These are phyloP conservation scores for Mycetomoellerius zeteki DNA, from an alignment of 1,140 invertebrate species.

Conservation along the genomic window DNA sequence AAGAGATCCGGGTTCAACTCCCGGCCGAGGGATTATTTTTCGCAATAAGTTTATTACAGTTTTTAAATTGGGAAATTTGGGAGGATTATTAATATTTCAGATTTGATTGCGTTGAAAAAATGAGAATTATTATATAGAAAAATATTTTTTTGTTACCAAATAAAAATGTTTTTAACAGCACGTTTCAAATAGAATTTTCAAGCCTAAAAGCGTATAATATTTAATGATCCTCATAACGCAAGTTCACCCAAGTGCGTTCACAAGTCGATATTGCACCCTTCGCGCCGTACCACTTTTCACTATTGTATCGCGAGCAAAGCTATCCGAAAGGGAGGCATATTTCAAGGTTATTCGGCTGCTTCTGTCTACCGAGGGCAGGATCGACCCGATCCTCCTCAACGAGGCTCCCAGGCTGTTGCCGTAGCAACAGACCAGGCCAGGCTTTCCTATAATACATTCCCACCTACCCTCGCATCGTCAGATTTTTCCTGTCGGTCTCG, in stretches of 20 bases:
- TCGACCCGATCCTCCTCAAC: slow-evolving; percentile 61
- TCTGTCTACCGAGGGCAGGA: slow-evolving; percentile 38
- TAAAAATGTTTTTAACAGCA: not conserved
- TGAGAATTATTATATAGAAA: not conserved
- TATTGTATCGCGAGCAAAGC: slow-evolving; percentile 52
- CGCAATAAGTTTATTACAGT: too few relatives aligned
- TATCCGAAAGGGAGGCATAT: slow-evolving; percentile 68
- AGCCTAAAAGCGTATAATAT: not conserved
- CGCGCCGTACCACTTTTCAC: slow-evolving; percentile 36
- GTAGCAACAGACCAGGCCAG: slow-evolving; percentile 70
- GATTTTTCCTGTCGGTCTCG: slow-evolving; percentile 42
- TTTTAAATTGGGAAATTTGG: too few relatives aligned
- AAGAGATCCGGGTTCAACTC: too few relatives aligned
- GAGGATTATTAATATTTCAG: too few relatives aligned
- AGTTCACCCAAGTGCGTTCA: slow-evolving; percentile 39
- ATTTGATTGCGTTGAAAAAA: too few relatives aligned
- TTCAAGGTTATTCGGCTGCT: slow-evolving; percentile 76
- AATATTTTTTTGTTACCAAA: not conserved
- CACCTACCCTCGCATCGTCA: slow-evolving; percentile 39
- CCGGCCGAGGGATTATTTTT: too few relatives aligned
- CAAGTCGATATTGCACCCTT: slow-evolving; percentile 66
- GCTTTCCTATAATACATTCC: slow-evolving; percentile 62
- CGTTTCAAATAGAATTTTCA: not conserved
- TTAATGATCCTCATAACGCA: slow-evolving; percentile 44
- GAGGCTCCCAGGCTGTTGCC: slow-evolving; percentile 67